Conservation (phyloP, 2,888 invertebrate genomes). For the Hyalella azteca region DNA sequence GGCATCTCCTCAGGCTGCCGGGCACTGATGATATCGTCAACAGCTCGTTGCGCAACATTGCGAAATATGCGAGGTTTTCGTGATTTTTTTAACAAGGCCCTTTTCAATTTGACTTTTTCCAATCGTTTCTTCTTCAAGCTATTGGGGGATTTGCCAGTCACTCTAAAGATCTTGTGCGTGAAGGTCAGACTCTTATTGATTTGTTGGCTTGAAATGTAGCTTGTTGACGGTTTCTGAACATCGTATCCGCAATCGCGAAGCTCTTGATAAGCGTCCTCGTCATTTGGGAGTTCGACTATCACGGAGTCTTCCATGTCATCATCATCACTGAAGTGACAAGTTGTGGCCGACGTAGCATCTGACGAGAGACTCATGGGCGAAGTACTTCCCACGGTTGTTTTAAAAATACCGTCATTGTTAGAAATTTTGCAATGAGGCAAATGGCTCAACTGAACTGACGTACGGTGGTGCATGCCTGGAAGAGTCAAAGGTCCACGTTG, state of each 20-base stretch:
- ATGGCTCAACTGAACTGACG: no score
- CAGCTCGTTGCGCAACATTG: background rate
- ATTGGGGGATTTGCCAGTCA: no score
- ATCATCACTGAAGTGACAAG: background rate
- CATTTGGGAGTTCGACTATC: background rate
- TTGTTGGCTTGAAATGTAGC: no score
- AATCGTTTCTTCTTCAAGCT: background rate
- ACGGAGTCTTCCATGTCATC: background rate
- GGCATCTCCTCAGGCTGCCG: conserved; percentile 6
- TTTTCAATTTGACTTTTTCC: background rate
- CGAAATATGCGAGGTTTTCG: background rate
- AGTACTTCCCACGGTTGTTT: no score
- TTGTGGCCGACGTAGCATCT: no score
- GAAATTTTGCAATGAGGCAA: no score
- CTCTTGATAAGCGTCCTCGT: conserved; percentile 8
- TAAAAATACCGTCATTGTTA: no score
- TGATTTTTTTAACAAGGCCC: background rate
- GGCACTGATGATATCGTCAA: background rate
- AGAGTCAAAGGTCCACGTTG: no score
- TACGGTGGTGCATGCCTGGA: no score
- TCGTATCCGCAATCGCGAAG: background rate
- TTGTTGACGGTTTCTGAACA: background rate
- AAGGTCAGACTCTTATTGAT: no score
- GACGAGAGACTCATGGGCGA: no score
- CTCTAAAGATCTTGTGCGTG: no score